A percentile compares a stretch with the other conserved stretches of the same genome.
Conservation (phyloP, 2,888 invertebrate species). For the Sericinus montela region DNA sequence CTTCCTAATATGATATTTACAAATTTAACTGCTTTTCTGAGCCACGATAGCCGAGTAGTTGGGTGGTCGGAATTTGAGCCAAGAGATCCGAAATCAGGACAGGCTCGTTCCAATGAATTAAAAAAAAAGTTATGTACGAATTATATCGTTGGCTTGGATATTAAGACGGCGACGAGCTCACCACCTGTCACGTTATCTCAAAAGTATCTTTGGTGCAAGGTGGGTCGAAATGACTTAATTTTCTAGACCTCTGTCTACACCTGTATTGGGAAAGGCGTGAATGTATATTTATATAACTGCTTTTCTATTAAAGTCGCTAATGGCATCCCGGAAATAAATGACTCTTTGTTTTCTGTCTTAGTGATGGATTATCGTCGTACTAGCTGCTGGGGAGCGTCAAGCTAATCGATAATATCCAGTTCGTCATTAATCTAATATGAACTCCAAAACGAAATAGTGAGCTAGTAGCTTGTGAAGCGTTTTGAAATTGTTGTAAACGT, state of each 20-base stretch:
- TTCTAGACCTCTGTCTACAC: no score
- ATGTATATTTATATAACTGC: not conserved
- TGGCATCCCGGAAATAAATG: not conserved
- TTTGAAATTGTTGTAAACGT: not conserved
- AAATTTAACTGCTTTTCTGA: not conserved
- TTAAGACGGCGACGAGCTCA: no score
- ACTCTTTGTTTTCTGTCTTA: not conserved
- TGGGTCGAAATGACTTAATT: no score
- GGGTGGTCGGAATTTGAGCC: no score
- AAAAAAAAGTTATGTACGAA: no score
- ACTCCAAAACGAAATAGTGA: conserved; percentile 16
- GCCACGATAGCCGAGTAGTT: no score
- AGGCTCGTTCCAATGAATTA: no score
- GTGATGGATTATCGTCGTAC: not conserved
- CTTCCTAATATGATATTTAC: not conserved
- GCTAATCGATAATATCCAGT: not conserved
- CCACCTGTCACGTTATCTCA: no score
- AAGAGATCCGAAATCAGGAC: no score
- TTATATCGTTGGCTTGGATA: no score
- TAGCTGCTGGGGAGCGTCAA: not conserved
- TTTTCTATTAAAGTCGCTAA: not conserved
- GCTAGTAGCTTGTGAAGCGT: not conserved
- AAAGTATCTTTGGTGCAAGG: no score
- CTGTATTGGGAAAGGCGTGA: no score
- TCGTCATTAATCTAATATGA: conserved; percentile 33